These are phyloP conservation scores for Lethocerus indicus DNA, from an alignment of 1,140 invertebrate genomes.

Conservation along the genomic window DNA sequence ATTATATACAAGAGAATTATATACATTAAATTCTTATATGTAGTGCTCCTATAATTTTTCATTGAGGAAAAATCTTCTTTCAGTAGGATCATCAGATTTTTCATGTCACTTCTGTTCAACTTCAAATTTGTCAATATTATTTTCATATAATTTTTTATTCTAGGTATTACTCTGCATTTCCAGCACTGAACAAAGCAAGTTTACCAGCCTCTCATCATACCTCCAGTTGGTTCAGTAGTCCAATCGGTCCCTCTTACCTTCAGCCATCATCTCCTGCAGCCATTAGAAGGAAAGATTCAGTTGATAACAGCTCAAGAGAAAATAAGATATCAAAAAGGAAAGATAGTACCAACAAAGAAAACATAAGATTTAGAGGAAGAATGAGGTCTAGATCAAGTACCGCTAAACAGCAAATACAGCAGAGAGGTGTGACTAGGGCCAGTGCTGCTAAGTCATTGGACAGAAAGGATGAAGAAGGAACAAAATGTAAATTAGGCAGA, in stretches of 20 bases:
- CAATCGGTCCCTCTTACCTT: too few species aligned
- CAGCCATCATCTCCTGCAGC: too few species aligned
- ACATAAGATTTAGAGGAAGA: conserved; percentile 10
- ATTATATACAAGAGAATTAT: too few species aligned
- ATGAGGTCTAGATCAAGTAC: conserved; percentile 16
- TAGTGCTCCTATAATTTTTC: too few species aligned
- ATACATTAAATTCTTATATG: too few species aligned
- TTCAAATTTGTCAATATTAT: too few species aligned
- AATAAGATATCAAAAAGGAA: conserved; percentile 11
- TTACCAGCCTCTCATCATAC: not conserved
- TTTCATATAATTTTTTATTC: conserved; percentile 4
- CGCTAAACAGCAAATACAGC: conserved; percentile 10
- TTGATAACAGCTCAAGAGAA: conserved; percentile 12
- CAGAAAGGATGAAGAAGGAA: conserved; percentile 8
- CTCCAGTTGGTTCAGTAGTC: not conserved
- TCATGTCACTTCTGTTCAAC: too few species aligned
- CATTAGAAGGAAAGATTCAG: not conserved
- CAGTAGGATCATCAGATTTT: too few species aligned
- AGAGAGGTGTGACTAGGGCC: conserved; percentile 6
- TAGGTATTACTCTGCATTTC: conserved; percentile 19
- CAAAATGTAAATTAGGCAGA: not conserved
- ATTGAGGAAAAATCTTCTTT: too few species aligned
- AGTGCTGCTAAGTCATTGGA: conserved; percentile 16
- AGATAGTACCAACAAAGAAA: conserved; percentile 16
- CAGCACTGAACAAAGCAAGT: conserved; percentile 8